phyloP scores from a whole-genome alignment of 37 sponge, comb jelly and placozoan species.

The Halisarca cf. caerulea region DNA sequence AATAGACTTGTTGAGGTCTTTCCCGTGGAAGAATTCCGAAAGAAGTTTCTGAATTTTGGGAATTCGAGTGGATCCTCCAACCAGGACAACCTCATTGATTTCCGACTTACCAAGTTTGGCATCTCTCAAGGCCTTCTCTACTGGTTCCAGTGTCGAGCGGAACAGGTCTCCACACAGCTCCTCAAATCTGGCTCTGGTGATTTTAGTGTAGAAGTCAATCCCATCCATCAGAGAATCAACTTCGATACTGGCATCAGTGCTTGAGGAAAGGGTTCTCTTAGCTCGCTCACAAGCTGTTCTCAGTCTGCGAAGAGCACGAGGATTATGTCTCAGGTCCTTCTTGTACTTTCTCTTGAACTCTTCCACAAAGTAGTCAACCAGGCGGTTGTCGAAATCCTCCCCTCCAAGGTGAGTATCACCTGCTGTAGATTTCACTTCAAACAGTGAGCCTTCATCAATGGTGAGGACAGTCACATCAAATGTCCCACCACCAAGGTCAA shows the following conservation, averaged over 20 bases:
- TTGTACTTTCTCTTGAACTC: constrained; percentile 90
- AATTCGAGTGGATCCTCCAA: constrained; percentile 93
- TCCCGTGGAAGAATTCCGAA: constrained; percentile 95
- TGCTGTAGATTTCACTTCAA: constrained; percentile 90
- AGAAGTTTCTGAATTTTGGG: constrained; percentile 91
- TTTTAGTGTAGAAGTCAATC: constrained; percentile 89
- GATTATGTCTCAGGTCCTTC: constrained; percentile 78
- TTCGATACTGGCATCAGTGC: constrained; percentile 87
- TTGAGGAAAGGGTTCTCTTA: constrained; percentile 89
- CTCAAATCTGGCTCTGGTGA: constrained; percentile 92
- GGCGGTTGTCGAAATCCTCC: no score
- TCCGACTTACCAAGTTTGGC: constrained; percentile 81
- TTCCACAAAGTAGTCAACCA: constrained; percentile 78
- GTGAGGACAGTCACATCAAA: constrained; percentile 92
- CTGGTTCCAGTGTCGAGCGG: constrained; percentile 81
- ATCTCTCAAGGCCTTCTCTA: constrained; percentile 91
- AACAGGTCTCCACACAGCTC: constrained; percentile 90
- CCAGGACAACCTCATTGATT: constrained; percentile 90
- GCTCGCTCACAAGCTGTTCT: constrained; percentile 92
- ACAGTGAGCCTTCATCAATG: constrained; percentile 82
- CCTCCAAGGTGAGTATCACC: constrained; percentile 96
- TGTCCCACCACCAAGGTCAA: constrained; percentile 93
- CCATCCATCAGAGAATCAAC: constrained; percentile 91
- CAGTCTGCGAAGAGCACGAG: constrained; percentile 82
- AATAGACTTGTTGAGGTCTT: constrained; percentile 91